Base-by-base conservation (phyloP, 1,140 invertebrate genomes). In the Dreissena rostriformis region DNA sequence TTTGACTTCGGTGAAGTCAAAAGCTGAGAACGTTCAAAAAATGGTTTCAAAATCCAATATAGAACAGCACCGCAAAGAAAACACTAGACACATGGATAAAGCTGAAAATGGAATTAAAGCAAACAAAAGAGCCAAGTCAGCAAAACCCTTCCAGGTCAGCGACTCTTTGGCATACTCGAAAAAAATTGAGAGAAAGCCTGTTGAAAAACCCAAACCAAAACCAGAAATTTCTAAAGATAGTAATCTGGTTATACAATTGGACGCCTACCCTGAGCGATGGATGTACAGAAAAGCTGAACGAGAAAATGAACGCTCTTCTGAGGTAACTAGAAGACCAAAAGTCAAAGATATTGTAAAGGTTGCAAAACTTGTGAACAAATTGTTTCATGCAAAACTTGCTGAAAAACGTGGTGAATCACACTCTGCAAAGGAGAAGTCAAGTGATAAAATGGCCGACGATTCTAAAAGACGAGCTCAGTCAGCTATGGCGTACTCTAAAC, bases 101-200 rank as follows among this genome's bases (percentile, higher is more conserved):
- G 39, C 5, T n/a, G 49, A 65, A 65, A 28, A n/a, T 19, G 22
- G 5, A 29, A 67, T 22, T n/a, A 71, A 71, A 29, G 39, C 12
- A 10, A 28, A 19, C 17, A 80, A 80, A 80, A 80, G 77, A n/a
- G 67, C 53, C 15, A 66, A 80, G 65, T 80, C 77, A 57, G 77
- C 77, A 19, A 22, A 68, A 55, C 63, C 39, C 0, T 52, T 12
- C 8, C 6, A 24, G 29, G 22, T 53, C 10, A 78, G 24, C 22
- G 57, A 61, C 57, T 61, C 57, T n/a, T 24, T 61, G 57, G 57
- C 57, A 2, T 61, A 26, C 49, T 68, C 51, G n/a, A n/a, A 24
- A 14, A 78, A 71, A 71, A 49, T 11, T 51, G 39, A 29, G 10
- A 51, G 51, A 67, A 78, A 78, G 22, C 17, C 6, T 49, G 4